A percentile compares a stretch with the other conserved stretches of the same genome.
Evolutionary conservation across 2,113 vertebrate species (phyloP).

Genomic region (Pelecanoides urinatrix): DNA sequence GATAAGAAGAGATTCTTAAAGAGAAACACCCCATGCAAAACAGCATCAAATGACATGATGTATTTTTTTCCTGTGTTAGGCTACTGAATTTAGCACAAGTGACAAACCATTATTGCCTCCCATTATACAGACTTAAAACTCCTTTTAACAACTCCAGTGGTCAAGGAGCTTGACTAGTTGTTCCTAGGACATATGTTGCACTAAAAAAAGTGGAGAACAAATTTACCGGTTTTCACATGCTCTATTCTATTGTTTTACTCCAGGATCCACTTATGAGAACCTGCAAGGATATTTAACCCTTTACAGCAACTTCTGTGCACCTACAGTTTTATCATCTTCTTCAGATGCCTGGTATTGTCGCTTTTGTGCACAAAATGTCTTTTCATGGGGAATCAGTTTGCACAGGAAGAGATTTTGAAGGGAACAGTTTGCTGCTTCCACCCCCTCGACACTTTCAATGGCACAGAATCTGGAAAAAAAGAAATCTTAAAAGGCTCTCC

Average conservation of each 20-base stretch:
- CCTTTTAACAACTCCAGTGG: neutral
- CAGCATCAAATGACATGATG: neutral
- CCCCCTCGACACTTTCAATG: neutral
- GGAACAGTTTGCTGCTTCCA: neutral
- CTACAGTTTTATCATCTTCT: neutral
- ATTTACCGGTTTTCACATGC: neutral
- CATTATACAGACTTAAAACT: neutral
- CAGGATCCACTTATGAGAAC: neutral
- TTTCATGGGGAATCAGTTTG: neutral
- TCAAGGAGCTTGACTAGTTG: neutral
- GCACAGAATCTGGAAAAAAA: neutral
- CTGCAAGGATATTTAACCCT: neutral
- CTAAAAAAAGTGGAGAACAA: neutral
- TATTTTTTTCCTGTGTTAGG: neutral
- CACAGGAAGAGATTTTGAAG: conserved; percentile 21
- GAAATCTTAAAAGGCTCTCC: neutral
- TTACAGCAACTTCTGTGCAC: neutral
- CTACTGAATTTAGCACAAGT: neutral
- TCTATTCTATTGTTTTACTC: neutral
- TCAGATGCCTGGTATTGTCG: neutral
- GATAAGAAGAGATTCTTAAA: neutral
- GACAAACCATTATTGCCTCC: neutral
- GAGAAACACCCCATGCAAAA: neutral
- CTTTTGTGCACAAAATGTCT: neutral
- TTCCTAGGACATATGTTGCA: neutral